phyloP scores from a whole-genome alignment of 1,140 invertebrate species.

The Aculops lycopersici region DNA sequence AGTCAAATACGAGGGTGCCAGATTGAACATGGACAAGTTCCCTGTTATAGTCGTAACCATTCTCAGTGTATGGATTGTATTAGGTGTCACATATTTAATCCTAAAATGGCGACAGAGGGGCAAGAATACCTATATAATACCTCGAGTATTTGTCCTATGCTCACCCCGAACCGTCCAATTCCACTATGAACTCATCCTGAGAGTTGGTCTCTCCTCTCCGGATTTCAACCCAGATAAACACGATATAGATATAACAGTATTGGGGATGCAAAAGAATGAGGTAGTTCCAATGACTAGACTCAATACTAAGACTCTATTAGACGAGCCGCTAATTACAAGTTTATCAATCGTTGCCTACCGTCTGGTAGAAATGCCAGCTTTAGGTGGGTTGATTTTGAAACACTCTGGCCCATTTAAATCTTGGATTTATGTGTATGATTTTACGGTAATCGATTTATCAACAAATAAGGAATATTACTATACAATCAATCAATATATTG shows the following conservation, averaged over 20 bases:
- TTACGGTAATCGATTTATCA: conserved; percentile 2
- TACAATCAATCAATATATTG: not conserved
- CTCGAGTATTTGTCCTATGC: conserved; percentile 1
- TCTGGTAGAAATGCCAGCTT: not conserved
- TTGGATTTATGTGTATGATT: conserved; percentile 4
- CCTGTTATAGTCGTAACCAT: too few relatives aligned
- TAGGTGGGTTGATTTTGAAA: not conserved
- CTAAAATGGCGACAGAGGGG: not conserved
- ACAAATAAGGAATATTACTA: not conserved
- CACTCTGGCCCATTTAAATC: conserved; percentile 1
- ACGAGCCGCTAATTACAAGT: not conserved
- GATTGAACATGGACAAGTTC: too few relatives aligned
- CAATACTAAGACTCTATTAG: not conserved
- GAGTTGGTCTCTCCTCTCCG: not conserved
- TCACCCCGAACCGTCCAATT: not conserved
- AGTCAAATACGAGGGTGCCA: too few relatives aligned
- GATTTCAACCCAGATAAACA: not conserved
- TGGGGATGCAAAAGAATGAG: not conserved
- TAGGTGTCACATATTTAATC: not conserved
- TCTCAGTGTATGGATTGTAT: not conserved
- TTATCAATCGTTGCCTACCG: not conserved
- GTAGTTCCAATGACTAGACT: not conserved
- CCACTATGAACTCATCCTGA: not conserved
- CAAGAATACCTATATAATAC: conserved; percentile 1
- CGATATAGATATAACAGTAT: not conserved